Conservation (phyloP, 2,888 invertebrate species). For the Acanthoscelides obtectus region DNA sequence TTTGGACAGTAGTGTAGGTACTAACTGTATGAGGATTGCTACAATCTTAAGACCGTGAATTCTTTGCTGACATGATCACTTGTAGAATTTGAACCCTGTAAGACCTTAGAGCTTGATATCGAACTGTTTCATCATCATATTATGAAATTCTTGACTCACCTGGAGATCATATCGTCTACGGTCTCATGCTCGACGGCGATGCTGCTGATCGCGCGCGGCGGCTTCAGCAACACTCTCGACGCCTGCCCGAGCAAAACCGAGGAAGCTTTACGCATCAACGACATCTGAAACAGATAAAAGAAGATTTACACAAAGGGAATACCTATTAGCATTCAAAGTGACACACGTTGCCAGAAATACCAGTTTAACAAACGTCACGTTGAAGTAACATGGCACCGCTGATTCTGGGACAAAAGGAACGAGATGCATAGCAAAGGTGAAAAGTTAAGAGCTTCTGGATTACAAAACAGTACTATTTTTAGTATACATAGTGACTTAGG, state of each 20-base stretch:
- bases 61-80: too few relatives aligned
- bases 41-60: too few relatives aligned
- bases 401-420: neutral
- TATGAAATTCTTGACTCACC: conserved; percentile 6
- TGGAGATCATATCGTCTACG: conserved; percentile 10
- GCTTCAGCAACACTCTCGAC: neutral
- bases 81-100: too few relatives aligned
- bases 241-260: neutral
- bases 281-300: neutral
- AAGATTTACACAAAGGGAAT: neutral
- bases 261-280: conserved; percentile 1
- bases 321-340: neutral
- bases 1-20: too few relatives aligned
- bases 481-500: neutral
- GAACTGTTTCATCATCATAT: too few relatives aligned
- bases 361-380: neutral
- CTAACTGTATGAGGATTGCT: too few relatives aligned
- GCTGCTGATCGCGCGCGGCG: conserved; percentile 1
- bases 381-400: neutral
- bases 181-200: conserved; percentile 6
- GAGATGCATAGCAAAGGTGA: neutral
- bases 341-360: neutral
- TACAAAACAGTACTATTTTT: neutral
- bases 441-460: neutral
- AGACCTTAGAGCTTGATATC: too few relatives aligned